A percentile compares a stretch with the other conserved stretches of the same genome.
phyloP scores from a whole-genome alignment of 1,140 invertebrate genomes.

The Scaptomyza montana region DNA sequence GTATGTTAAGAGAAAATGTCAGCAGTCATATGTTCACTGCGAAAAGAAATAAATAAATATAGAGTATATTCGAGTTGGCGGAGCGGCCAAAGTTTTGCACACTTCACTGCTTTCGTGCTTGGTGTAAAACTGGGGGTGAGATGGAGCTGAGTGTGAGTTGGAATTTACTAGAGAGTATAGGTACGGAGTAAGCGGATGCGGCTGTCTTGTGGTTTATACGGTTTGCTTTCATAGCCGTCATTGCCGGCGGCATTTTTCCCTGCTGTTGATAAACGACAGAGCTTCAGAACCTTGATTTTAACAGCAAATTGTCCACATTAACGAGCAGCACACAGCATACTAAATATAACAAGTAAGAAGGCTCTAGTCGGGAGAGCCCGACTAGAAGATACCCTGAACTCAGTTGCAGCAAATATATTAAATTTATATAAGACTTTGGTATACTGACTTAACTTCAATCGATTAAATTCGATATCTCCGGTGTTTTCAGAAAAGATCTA shows the following conservation, averaged over 20 bases:
- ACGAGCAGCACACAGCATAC: not conserved
- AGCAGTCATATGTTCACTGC: too few species aligned
- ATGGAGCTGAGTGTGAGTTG: not conserved
- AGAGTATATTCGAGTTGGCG: constrained; percentile 63
- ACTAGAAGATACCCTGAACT: too few species aligned
- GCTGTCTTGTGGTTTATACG: constrained; percentile 22
- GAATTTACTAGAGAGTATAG: not conserved
- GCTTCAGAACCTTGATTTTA: constrained; percentile 37
- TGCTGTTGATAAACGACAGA: too few species aligned
- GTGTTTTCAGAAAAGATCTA: too few species aligned
- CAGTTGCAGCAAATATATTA: too few species aligned
- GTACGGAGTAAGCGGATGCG: constrained; percentile 9
- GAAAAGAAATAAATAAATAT: constrained; percentile 38
- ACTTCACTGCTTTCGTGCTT: constrained; percentile 60
- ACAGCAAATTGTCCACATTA: constrained; percentile 8
- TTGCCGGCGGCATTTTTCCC: constrained; percentile 10
- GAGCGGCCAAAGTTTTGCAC: constrained; percentile 69
- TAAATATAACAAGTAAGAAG: too few species aligned
- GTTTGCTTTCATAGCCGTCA: constrained; percentile 4
- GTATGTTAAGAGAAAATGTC: too few species aligned
- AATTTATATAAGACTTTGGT: too few species aligned
- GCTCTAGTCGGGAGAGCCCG: too few species aligned
- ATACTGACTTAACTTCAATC: too few species aligned
- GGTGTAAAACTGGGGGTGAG: constrained; percentile 7
- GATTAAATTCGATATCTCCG: too few species aligned